A percentile compares a stretch with the other conserved stretches of the same genome.
Evolutionary conservation across 2,888 invertebrate species (phyloP).

Genomic region (Therioaphis trifolii): DNA sequence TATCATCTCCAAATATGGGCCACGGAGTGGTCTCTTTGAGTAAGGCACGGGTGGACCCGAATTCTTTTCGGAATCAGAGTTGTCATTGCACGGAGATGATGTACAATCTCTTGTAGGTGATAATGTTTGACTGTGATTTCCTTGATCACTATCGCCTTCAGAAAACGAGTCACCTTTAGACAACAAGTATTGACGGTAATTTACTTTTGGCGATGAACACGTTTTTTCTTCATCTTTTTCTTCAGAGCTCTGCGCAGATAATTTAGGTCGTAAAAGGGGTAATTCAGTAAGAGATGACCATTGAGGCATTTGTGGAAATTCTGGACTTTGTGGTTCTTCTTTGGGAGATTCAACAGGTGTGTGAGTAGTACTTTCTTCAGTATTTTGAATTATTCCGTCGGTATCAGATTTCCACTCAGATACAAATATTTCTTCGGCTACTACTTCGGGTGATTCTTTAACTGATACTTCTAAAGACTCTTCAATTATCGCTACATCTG

Average conservation of each 20-base stretch:
- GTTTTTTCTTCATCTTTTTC: slow-evolving; percentile 74
- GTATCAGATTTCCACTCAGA: slow-evolving; percentile 54
- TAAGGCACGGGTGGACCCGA: slow-evolving; percentile 71
- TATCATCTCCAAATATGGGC: slow-evolving; percentile 83
- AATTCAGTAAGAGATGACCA: slow-evolving; percentile 70
- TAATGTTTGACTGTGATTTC: slow-evolving; percentile 67
- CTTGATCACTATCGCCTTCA: slow-evolving; percentile 77
- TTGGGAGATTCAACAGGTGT: slow-evolving; percentile 65
- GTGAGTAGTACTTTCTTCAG: not conserved
- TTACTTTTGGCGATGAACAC: slow-evolving; percentile 61
- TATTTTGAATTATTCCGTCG: not conserved
- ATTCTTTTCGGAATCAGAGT: slow-evolving; percentile 71
- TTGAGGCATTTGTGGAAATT: slow-evolving; percentile 69
- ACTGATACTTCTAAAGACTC: slow-evolving; percentile 36
- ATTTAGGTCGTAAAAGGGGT: slow-evolving; percentile 68
- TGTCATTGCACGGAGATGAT: slow-evolving; percentile 75
- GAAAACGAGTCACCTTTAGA: slow-evolving; percentile 77
- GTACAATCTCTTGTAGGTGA: slow-evolving; percentile 67
- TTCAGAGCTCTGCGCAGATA: slow-evolving; percentile 78
- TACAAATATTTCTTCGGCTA: slow-evolving; percentile 55
- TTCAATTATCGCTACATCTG: slow-evolving; percentile 50
- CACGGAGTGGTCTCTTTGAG: slow-evolving; percentile 80
- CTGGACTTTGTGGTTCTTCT: slow-evolving; percentile 69
- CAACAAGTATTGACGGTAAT: slow-evolving; percentile 64
- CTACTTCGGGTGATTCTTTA: slow-evolving; percentile 41